These are phyloP conservation scores for Tachina grossa DNA, from an alignment of 2,888 invertebrate species.

Conservation along the genomic window DNA sequence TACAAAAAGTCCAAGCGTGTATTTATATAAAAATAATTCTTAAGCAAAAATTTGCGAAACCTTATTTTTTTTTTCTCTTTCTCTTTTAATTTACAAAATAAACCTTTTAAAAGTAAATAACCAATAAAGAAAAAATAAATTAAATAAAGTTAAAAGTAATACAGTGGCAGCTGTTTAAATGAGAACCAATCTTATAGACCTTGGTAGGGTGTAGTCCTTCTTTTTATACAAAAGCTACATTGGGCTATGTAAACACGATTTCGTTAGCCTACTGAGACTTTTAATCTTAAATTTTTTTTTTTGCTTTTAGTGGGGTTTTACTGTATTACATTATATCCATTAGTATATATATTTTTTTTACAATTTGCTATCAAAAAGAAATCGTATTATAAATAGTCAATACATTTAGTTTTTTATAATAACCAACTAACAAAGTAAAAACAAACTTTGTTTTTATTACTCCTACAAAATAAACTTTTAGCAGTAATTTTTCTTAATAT, in stretches of 20 bases:
- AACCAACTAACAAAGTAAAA: slow-evolving; percentile 33
- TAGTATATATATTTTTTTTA: neutral
- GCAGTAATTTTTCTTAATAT: slow-evolving; percentile 54
- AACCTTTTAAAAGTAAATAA: slow-evolving; percentile 49
- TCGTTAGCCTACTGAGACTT: neutral
- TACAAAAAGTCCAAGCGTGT: neutral
- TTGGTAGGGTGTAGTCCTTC: neutral
- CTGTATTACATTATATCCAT: neutral
- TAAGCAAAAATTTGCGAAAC: slow-evolving; percentile 13
- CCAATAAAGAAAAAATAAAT: neutral
- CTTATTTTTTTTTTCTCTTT: neutral
- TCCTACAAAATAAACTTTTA: slow-evolving; percentile 49
- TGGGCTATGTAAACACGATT: neutral
- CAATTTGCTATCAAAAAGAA: slow-evolving; percentile 4
- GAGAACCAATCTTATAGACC: neutral
- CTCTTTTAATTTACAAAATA: neutral
- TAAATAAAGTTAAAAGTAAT: neutral
- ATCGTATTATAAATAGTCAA: slow-evolving; percentile 66
- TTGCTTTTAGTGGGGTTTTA: neutral
- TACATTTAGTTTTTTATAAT: slow-evolving; percentile 56
- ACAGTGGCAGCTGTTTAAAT: slow-evolving; percentile 11
- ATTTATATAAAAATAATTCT: neutral
- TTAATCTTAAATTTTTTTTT: neutral
- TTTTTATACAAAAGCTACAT: neutral
- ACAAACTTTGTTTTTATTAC: slow-evolving; percentile 39